Evolutionary conservation across 2,888 invertebrate species (phyloP).

Genomic region (Anodontia alba): DNA sequence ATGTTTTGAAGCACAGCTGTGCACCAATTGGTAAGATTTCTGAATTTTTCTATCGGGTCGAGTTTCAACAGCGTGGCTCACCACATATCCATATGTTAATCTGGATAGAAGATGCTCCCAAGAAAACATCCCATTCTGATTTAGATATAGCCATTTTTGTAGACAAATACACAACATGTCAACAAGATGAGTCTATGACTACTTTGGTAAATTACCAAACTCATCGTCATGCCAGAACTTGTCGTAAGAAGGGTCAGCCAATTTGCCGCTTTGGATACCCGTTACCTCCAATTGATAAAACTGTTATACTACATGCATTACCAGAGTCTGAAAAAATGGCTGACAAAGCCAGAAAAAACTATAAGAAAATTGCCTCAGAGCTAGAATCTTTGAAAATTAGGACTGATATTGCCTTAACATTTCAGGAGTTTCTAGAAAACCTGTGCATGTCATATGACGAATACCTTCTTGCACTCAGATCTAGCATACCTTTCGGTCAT

Average conservation of each 20-base stretch:
- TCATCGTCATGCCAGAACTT: conserved; percentile 59
- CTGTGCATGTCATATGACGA: neutral
- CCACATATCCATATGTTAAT: conserved; percentile 27
- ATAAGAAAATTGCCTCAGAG: neutral
- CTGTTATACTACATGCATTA: too few relatives aligned
- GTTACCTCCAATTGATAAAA: too few relatives aligned
- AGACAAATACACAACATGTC: too few relatives aligned
- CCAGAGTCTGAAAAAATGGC: too few relatives aligned
- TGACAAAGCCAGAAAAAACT: too few relatives aligned
- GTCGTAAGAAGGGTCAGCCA: conserved; percentile 30
- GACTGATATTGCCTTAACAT: neutral
- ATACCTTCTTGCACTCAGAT: neutral
- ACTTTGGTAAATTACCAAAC: conserved; percentile 48
- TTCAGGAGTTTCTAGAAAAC: conserved; percentile 12
- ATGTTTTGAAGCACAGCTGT: conserved; percentile 19
- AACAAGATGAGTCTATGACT: too few relatives aligned
- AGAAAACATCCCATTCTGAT: too few relatives aligned
- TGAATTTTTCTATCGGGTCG: conserved; percentile 56
- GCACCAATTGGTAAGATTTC: conserved; percentile 46
- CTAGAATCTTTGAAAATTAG: neutral
- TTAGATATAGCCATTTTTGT: too few relatives aligned
- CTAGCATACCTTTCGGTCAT: neutral
- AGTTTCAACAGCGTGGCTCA: conserved; percentile 50
- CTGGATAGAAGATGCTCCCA: too few relatives aligned
- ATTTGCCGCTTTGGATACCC: too few relatives aligned